Percentiles rank a stretch among this genome's conserved stretches.
Evolutionary conservation across 2,113 vertebrate species (phyloP).

Genomic region (Hiodon tergisus): DNA sequence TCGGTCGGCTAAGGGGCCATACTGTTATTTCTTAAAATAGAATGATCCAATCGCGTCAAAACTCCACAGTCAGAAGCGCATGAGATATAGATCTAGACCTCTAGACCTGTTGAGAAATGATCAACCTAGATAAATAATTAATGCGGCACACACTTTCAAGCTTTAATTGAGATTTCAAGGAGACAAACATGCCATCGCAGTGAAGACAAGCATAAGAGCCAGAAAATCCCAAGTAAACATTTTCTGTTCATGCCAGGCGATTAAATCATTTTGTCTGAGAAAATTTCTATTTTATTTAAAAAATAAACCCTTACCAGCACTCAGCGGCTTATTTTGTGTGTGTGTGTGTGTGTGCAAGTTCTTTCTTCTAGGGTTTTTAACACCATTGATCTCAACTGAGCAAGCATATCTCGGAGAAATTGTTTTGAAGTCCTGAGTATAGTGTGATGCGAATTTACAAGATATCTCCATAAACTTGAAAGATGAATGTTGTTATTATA

Average conservation of each 20-base stretch:
- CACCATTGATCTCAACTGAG: slow-evolving; percentile 13
- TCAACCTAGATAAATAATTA: slow-evolving; percentile 14
- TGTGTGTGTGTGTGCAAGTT: not conserved
- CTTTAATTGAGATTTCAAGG: slow-evolving; percentile 26
- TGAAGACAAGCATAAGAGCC: not conserved
- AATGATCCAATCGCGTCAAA: not conserved
- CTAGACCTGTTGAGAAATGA: too few relatives aligned
- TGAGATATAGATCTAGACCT: too few relatives aligned
- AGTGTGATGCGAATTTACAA: slow-evolving; percentile 3
- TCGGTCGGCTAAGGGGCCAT: not conserved
- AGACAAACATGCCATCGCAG: slow-evolving; percentile 18
- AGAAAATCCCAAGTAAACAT: slow-evolving; percentile 22
- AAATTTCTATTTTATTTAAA: slow-evolving; percentile 9
- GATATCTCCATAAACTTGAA: not conserved
- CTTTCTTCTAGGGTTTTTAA: not conserved
- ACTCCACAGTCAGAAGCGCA: not conserved
- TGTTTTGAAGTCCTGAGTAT: slow-evolving; percentile 4
- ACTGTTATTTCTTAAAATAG: too few relatives aligned
- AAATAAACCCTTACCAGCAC: not conserved
- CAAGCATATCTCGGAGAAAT: slow-evolving; percentile 29
- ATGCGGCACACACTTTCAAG: slow-evolving; percentile 24
- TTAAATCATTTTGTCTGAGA: slow-evolving; percentile 9
- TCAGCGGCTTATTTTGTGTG: not conserved
- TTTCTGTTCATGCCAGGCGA: slow-evolving; percentile 16
- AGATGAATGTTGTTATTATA: slow-evolving; percentile 15